A percentile compares a stretch with the other conserved stretches of the same genome.
Conservation (phyloP, 2,888 invertebrate genomes). For the Polydesmus complanatus region DNA sequence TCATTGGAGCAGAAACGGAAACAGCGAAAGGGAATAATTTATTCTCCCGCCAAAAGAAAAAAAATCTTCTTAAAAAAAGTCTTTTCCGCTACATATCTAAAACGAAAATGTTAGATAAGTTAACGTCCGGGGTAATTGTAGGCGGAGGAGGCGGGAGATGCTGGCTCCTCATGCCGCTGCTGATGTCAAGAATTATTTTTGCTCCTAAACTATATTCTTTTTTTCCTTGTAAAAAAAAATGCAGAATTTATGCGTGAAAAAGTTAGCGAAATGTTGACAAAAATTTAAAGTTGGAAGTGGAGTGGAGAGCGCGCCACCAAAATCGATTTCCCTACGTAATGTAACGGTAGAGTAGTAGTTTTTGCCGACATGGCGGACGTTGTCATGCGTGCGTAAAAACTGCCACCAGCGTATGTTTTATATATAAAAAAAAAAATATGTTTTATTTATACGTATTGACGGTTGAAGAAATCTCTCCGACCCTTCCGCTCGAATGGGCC, state of each 20-base stretch:
- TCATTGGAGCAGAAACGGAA: not conserved
- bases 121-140: too few species aligned
- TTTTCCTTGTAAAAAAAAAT: not conserved
- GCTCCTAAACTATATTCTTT: too few species aligned
- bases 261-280: not conserved
- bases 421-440: not conserved
- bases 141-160: too few species aligned
- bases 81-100: not conserved
- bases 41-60: not conserved
- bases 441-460: not conserved
- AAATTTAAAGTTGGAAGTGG: not conserved
- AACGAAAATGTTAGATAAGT: not conserved
- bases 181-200: too few species aligned
- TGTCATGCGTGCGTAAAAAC: not conserved
- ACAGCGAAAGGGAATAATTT: not conserved
- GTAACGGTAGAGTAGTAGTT: too few species aligned
- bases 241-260: not conserved
- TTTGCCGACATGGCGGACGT: not conserved
- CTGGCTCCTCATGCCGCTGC: too few species aligned
- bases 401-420: not conserved
- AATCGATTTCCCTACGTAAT: too few species aligned
- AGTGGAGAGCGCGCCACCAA: too few species aligned
- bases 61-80: not conserved
- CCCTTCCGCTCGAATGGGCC: not conserved
- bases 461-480: not conserved